Percentiles rank a stretch among this genome's conserved stretches.
phyloP scores from a whole-genome alignment of 2,888 invertebrate species.

The Lingula anatina region DNA sequence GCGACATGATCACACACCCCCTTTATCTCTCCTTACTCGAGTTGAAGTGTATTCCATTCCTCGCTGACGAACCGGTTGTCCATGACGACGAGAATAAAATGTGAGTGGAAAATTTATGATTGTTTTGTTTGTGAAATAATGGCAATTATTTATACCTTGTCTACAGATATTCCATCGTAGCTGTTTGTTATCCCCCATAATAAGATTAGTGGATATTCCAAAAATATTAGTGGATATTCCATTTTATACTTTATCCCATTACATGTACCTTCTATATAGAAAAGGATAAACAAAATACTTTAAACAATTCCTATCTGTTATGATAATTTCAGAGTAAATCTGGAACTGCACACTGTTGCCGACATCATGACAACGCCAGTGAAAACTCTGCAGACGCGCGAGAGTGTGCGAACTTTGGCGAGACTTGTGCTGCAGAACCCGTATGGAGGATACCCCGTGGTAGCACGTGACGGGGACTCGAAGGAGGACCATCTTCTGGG shows the following conservation, averaged over 20 bases:
- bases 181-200: too few species aligned
- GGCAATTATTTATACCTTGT: background rate
- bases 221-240: too few species aligned
- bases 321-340: too few species aligned
- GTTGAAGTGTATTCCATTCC: constrained; percentile 41
- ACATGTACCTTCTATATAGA: too few species aligned
- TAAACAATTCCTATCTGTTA: too few species aligned
- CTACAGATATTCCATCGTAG: too few species aligned
- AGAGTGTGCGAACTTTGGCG: constrained; percentile 23
- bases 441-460: constrained; percentile 43
- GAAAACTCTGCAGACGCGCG: constrained; percentile 15
- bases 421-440: constrained; percentile 33
- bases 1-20: constrained; percentile 36
- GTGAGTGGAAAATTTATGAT: background rate
- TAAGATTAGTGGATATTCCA: too few species aligned
- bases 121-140: background rate
- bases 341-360: constrained; percentile 33
- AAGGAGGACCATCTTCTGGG: too few species aligned
- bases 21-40: constrained; percentile 40
- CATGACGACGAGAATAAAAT: background rate
- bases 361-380: constrained; percentile 39
- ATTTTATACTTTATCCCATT: too few species aligned
- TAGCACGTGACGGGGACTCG: too few species aligned
- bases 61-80: constrained; percentile 24
- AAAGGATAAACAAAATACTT: too few species aligned